A percentile compares a stretch with the other conserved stretches of the same genome.
phyloP scores from a whole-genome alignment of 2,888 invertebrate species.

The Rotaria macrura region DNA sequence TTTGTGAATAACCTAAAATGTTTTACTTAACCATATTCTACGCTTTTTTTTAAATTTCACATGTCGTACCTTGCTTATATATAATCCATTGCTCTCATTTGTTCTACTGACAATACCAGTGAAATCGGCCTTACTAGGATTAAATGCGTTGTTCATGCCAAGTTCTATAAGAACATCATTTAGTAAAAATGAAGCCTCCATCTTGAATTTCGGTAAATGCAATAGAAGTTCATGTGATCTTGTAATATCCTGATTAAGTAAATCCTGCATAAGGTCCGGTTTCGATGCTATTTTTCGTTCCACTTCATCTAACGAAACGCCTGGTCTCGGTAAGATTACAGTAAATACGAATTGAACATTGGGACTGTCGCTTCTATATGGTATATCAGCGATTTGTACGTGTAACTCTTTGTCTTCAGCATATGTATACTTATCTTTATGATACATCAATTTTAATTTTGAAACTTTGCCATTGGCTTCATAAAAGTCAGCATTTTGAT shows the following conservation, averaged over 20 bases:
- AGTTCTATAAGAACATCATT: constrained; percentile 23
- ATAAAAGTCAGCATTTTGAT: no score
- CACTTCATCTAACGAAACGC: not conserved
- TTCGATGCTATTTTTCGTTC: constrained; percentile 17
- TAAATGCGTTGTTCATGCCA: constrained; percentile 20
- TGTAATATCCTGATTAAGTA: not conserved
- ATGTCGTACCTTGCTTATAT: constrained; percentile 37
- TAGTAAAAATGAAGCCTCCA: constrained; percentile 25
- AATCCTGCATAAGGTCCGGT: not conserved
- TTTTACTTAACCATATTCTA: not conserved
- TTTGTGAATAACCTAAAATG: constrained; percentile 40
- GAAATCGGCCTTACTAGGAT: constrained; percentile 39
- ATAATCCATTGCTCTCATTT: constrained; percentile 35
- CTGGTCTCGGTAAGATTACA: constrained; percentile 22
- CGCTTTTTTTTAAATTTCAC: no score
- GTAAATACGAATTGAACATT: constrained; percentile 16
- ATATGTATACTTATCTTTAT: no score
- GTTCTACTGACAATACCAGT: constrained; percentile 38
- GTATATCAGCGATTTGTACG: not conserved
- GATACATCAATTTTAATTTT: no score
- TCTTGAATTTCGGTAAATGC: constrained; percentile 31
- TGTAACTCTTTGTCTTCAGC: no score
- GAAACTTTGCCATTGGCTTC: no score
- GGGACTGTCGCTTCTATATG: not conserved
- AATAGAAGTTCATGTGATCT: constrained; percentile 17